Evolutionary conservation across 2,797 vertebrate species (phyloP).

Genomic region (Malurus leucopterus): DNA sequence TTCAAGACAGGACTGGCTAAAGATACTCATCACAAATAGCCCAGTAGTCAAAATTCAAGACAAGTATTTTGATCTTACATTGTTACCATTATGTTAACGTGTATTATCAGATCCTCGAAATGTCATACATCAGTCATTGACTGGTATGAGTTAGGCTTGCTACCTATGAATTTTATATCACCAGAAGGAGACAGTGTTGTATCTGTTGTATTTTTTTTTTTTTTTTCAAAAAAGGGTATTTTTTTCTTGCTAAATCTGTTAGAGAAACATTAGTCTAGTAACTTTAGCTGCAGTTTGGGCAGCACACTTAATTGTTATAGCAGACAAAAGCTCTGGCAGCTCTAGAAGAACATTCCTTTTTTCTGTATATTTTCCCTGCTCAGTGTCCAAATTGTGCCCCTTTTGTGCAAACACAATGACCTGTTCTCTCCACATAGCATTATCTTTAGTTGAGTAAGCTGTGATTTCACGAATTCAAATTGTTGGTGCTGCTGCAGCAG

Average conservation of each 20-base stretch:
- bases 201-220: not conserved
- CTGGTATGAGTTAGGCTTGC: not conserved
- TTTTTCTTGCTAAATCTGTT: not conserved
- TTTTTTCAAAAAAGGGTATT: not conserved
- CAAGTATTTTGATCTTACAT: not conserved
- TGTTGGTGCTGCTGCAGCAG: conserved; percentile 70
- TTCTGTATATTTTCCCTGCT: conserved; percentile 1
- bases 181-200: not conserved
- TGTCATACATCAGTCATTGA: not conserved
- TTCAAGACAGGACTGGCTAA: not conserved
- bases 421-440: not conserved
- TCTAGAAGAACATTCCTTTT: conserved; percentile 66
- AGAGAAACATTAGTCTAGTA: not conserved
- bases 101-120: not conserved
- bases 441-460: conserved; percentile 16
- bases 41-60: not conserved
- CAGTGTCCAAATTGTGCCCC: not conserved
- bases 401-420: not conserved
- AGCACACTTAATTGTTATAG: conserved; percentile 62
- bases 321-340: conserved; percentile 68
- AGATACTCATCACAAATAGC: not conserved
- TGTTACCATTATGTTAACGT: not conserved
- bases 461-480: conserved; percentile 15
- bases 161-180: not conserved
- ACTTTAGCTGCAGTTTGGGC: conserved; percentile 15